Evolutionary conservation across 2,888 invertebrate species (phyloP), one percentile per base, ranked within the genome.

Genomic region (Pemphredon lugubris): DNA sequence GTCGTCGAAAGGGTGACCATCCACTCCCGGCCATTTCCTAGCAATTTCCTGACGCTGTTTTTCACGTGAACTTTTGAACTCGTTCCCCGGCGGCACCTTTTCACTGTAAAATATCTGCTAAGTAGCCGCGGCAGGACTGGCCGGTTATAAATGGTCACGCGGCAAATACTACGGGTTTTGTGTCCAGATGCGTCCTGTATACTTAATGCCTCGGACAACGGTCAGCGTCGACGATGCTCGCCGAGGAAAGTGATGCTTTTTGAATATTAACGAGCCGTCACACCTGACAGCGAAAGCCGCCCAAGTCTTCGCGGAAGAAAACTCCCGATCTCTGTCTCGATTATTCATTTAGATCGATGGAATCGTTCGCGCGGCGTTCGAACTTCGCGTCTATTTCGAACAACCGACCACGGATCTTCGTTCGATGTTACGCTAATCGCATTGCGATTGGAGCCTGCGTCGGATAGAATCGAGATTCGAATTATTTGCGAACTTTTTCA

Each of bases 31-130:
- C 82, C 82, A 87, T 88, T 88, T 87, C 87, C 87, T 87, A 79
- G 86, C 87, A 88, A 88, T 88, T 87, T 88, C 87, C 87, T 86
- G 84, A 79, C 79, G 86, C 84, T 86, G 84, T 87, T 87, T 87
- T 87, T 87, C 86, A 87, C 79, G 80, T 76, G 81, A 86, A 87
- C 86, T 88, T 87, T 87, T 84, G 80, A 86, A 83, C 79, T 65
- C 66, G 69, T 51, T 59, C 72, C 53, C 61, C 23, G 42, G 42
- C 42, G 57, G 23, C 71, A 55, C 69, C 75, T 79, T 80, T 71
- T 75, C 73, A 58, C 77, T 75, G 80, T 84, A 82, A 86, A 87
- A 86, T 87, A 86, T 85, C 83, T 77, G 77, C 84, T 86, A 86
- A 87, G 86, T 87, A 86, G 81, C 79, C 81, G 53, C 72, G 73